Evolutionary conservation across 2,888 invertebrate genomes (phyloP), one percentile per base, ranked within the genome.

Genomic region (Drosophila atripex): DNA sequence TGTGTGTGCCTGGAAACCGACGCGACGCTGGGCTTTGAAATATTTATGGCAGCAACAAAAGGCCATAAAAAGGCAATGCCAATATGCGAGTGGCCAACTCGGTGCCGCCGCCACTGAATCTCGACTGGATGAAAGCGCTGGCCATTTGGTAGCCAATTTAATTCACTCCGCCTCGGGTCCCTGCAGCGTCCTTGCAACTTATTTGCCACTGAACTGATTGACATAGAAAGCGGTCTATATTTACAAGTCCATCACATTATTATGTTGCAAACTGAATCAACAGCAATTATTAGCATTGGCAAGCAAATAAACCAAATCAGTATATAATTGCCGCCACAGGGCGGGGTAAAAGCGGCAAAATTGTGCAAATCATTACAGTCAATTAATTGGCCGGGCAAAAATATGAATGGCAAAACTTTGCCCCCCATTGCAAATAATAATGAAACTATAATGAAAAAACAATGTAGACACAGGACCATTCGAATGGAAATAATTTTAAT

Each of bases 321-420:
- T 47, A 16, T 53, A 35, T 41, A 28, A 63, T 35, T 28, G 30
- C 41, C 12, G 32, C 35, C 35, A 8, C 38, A 32, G 39, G 50
- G 30, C 7, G 43, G 16, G 38, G 38, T 7, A 14, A 5, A 12
- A 9, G 16, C 8, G 28, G 39, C 28, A 47, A 61, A 71, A 71
- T 63, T 55, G 55, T 51, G 73, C 61, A 70, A 73, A 70, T 73
- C 70, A 73, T 73, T 73, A 47, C 70, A 70, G 63, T 70, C 75
- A 74, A 73, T 73, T 73, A 74, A 73, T 38, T 53, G 43, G 41
- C 35, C 35, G 25, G 30, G 51, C 41, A 38, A 59, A 61, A 70
- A 61, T 57, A 57, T 68, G 55, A 66, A 60, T 46, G 53, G 65
- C 56, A 30, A 43, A 60, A 66, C 43, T 39, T 30, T 59, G 28